Conservation (phyloP, 1,140 invertebrate genomes). For the Leptoteleia sp. region DNA sequence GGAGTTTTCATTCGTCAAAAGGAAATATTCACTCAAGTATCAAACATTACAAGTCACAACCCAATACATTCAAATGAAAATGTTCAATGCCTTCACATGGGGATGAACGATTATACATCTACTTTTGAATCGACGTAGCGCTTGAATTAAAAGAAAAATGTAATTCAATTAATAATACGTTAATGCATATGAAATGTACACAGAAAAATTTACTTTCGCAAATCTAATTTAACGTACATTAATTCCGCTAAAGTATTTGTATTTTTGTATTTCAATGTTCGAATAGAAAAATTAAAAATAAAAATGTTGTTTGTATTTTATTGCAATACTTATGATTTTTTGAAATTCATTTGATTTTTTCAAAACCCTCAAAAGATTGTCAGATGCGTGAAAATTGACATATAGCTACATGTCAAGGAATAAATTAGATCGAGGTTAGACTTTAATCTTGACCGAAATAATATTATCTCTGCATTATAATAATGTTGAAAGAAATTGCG, state of each 20-base stretch:
- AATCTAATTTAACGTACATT: too few relatives aligned
- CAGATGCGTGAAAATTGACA: neutral
- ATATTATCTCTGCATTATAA: neutral
- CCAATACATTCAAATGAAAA: constrained; percentile 54
- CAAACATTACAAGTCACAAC: constrained; percentile 56
- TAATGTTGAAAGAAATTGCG: too few relatives aligned
- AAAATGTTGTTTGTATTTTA: too few relatives aligned
- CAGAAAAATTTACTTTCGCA: too few relatives aligned
- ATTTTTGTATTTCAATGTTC: too few relatives aligned
- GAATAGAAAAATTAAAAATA: too few relatives aligned
- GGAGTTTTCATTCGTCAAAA: constrained; percentile 39
- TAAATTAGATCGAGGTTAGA: constrained; percentile 10
- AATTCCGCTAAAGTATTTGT: too few relatives aligned
- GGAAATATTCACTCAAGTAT: constrained; percentile 47
- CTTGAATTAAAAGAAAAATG: too few relatives aligned
- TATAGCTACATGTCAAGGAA: constrained; percentile 3
- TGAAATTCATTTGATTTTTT: too few relatives aligned
- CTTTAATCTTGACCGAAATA: constrained; percentile 12
- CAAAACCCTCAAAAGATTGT: neutral
- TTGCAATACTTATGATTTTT: too few relatives aligned
- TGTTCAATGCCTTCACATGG: constrained; percentile 42
- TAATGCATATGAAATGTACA: too few relatives aligned
- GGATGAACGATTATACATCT: constrained; percentile 30
- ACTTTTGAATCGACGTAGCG: constrained; percentile 40
- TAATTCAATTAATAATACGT: too few relatives aligned